phyloP scores from a whole-genome alignment of 2,888 invertebrate genomes.

The Erynnis tages region DNA sequence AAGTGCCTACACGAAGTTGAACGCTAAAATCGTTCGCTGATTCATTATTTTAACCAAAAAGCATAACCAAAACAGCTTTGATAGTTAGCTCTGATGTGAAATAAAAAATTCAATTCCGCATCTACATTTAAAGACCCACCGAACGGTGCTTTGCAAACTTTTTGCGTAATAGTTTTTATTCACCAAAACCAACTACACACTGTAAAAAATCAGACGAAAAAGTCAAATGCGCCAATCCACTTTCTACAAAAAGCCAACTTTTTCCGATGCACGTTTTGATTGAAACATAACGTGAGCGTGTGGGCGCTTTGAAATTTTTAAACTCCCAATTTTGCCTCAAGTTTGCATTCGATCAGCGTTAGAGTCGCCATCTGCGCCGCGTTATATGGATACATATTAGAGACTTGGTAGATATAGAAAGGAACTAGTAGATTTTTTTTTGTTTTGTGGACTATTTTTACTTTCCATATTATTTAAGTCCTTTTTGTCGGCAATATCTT shows the following conservation, averaged over 20 bases:
- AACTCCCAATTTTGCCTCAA: conserved; percentile 24
- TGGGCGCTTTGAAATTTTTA: conserved; percentile 26
- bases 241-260: conserved; percentile 25
- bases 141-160: conserved; percentile 25
- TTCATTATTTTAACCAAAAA: conserved; percentile 25
- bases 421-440: too few species aligned
- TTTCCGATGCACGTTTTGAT: conserved; percentile 28
- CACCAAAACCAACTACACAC: conserved; percentile 27
- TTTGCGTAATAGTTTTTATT: conserved; percentile 29
- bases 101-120: conserved; percentile 25
- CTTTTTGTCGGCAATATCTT: too few species aligned
- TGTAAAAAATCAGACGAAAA: conserved; percentile 29
- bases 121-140: conserved; percentile 28
- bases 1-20: neutral
- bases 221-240: conserved; percentile 27
- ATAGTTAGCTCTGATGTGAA: conserved; percentile 27
- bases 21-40: conserved; percentile 7
- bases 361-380: conserved; percentile 13
- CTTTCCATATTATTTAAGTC: too few species aligned
- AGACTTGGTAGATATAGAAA: too few species aligned
- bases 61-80: conserved; percentile 22
- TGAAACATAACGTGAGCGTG: conserved; percentile 29
- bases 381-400: neutral
- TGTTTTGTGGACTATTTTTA: too few species aligned
- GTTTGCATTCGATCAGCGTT: conserved; percentile 23